Conservation (phyloP, 1,140 invertebrate genomes). For the Drosophila kohkoa region DNA sequence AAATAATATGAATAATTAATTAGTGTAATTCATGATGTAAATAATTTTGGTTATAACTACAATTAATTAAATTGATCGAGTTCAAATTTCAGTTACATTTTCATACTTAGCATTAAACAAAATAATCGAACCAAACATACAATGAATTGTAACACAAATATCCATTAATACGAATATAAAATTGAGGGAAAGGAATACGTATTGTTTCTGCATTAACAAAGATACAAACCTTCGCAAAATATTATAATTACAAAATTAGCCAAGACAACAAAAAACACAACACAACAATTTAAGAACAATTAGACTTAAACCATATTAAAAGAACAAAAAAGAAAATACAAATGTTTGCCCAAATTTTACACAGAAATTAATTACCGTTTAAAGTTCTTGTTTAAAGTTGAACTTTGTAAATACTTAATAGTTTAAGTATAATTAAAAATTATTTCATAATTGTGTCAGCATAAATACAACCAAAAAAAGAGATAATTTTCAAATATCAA, state of each 20-base stretch:
- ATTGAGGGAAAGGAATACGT: neutral
- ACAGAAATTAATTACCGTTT: slow-evolving; percentile 64
- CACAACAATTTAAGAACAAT: slow-evolving; percentile 17
- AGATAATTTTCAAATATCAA: slow-evolving; percentile 30
- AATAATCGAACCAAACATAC: slow-evolving; percentile 8
- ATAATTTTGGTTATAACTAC: slow-evolving; percentile 71
- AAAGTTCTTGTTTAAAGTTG: slow-evolving; percentile 77
- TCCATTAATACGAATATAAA: slow-evolving; percentile 21
- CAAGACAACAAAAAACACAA: neutral
- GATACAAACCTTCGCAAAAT: slow-evolving; percentile 27
- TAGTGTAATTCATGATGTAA: slow-evolving; percentile 69
- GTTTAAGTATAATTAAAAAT: slow-evolving; percentile 74
- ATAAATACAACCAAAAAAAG: slow-evolving; percentile 15
- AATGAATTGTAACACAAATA: slow-evolving; percentile 21
- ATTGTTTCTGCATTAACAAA: slow-evolving; percentile 15
- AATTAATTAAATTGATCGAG: slow-evolving; percentile 73
- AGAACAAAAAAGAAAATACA: slow-evolving; percentile 11
- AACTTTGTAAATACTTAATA: slow-evolving; percentile 83
- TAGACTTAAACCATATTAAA: slow-evolving; percentile 17
- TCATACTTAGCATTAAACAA: slow-evolving; percentile 59
- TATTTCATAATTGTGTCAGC: slow-evolving; percentile 36
- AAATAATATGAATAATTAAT: slow-evolving; percentile 59
- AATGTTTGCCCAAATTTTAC: slow-evolving; percentile 29
- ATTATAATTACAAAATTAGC: slow-evolving; percentile 10
- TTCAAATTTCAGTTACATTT: slow-evolving; percentile 74